These are phyloP conservation scores for Aurelia aurita DNA, from an alignment of 30 jellyfish, hydroid and myxozoan species.

Conservation along the genomic window DNA sequence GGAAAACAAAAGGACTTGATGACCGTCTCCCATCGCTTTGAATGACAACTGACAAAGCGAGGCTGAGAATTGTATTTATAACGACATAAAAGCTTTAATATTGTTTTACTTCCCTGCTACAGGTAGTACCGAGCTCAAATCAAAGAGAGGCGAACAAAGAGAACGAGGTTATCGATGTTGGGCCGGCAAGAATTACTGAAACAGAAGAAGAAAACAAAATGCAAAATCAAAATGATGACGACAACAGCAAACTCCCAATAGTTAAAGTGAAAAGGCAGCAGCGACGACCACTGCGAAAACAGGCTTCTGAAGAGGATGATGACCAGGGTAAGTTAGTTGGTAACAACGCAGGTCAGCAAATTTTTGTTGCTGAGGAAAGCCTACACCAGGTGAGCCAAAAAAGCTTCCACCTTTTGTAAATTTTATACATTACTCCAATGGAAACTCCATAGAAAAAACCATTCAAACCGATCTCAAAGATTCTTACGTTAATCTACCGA, in stretches of 20 bases:
- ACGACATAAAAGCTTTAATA: too few species aligned
- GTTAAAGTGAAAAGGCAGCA: not conserved
- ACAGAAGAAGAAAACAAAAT: not conserved
- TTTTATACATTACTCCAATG: too few species aligned
- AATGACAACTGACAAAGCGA: too few species aligned
- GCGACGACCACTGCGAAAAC: not conserved
- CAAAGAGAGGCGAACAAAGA: slow-evolving; percentile 1
- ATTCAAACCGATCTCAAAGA: too few species aligned
- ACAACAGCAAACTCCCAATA: not conserved
- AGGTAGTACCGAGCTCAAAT: not conserved
- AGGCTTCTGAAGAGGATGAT: not conserved
- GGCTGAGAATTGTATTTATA: too few species aligned
- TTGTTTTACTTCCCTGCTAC: not conserved
- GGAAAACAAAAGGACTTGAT: too few species aligned
- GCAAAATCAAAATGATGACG: slow-evolving; percentile 1
- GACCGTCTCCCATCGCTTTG: too few species aligned
- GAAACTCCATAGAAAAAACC: too few species aligned
- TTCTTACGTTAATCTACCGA: too few species aligned
- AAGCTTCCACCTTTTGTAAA: too few species aligned
- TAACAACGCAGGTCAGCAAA: too few species aligned
- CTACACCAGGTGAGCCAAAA: not conserved
- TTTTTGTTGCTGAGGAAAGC: not conserved
- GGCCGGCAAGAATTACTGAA: slow-evolving; percentile 16
- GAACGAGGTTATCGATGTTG: not conserved
- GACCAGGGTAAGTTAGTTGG: slow-evolving; percentile 6